A percentile compares a stretch with the other conserved stretches of the same genome.
Evolutionary conservation across 2,888 invertebrate genomes (phyloP).

Genomic region (Sphaerophoria taeniata): DNA sequence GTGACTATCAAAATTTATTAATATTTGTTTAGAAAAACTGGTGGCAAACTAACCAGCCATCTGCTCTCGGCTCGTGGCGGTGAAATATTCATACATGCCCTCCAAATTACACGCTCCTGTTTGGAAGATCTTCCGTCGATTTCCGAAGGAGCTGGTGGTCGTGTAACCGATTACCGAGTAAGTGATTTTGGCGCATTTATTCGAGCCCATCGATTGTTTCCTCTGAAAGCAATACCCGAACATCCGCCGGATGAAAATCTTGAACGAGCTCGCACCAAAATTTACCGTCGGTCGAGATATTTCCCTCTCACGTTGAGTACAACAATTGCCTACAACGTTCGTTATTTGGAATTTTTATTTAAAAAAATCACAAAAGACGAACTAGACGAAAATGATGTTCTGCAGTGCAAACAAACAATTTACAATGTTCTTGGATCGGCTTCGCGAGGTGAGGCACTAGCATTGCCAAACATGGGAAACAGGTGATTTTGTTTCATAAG

Average conservation of each 20-base stretch:
- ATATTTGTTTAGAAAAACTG: slow-evolving; percentile 85
- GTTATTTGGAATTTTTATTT: slow-evolving; percentile 91
- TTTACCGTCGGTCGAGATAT: slow-evolving; percentile 92
- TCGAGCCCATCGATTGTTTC: slow-evolving; percentile 91
- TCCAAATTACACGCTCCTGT: slow-evolving; percentile 92
- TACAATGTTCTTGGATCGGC: slow-evolving; percentile 92
- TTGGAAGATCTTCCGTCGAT: slow-evolving; percentile 98
- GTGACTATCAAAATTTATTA: background rate
- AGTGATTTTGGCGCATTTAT: slow-evolving; percentile 95
- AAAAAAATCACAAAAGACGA: slow-evolving; percentile 91
- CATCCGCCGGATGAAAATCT: slow-evolving; percentile 81
- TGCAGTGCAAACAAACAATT: slow-evolving; percentile 93
- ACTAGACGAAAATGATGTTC: slow-evolving; percentile 92
- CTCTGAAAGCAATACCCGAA: slow-evolving; percentile 85
- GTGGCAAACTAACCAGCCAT: slow-evolving; percentile 95
- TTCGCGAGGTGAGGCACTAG: slow-evolving; percentile 91
- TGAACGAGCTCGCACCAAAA: slow-evolving; percentile 86
- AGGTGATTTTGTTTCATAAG: slow-evolving; percentile 82
- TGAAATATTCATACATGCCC: slow-evolving; percentile 96
- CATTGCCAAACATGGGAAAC: slow-evolving; percentile 87
- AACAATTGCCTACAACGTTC: slow-evolving; percentile 93
- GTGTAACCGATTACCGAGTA: slow-evolving; percentile 94
- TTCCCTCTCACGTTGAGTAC: slow-evolving; percentile 95
- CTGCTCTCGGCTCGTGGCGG: slow-evolving; percentile 97
- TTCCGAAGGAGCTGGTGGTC: slow-evolving; percentile 96